Conservation (phyloP, 2,113 vertebrate species). For the Thalassarche chlororhynchos region DNA sequence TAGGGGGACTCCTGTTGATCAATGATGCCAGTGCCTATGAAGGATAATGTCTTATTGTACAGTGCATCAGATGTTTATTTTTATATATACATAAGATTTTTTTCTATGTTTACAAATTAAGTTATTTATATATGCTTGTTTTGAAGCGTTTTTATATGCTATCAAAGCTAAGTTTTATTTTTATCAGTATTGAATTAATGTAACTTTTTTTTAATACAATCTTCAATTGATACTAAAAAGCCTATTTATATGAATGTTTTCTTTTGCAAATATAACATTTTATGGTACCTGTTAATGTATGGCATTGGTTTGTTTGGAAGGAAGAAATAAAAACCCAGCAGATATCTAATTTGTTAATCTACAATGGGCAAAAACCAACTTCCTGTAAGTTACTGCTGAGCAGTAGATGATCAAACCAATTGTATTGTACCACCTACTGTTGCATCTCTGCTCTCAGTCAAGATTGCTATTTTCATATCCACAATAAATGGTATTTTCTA, state of each 20-base stretch:
- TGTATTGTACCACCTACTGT: neutral
- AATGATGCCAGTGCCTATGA: conserved; percentile 41
- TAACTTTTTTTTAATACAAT: conserved; percentile 61
- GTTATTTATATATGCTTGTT: conserved; percentile 77
- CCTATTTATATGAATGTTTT: conserved; percentile 66
- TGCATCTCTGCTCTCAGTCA: conserved; percentile 53
- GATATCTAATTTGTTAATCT: neutral
- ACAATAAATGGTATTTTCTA: conserved; percentile 72
- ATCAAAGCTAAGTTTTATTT: conserved; percentile 71
- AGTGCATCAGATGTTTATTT: conserved; percentile 74
- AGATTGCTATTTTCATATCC: conserved; percentile 73
- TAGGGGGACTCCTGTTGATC: conserved; percentile 21
- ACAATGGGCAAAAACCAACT: neutral
- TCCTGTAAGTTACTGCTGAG: conserved; percentile 38
- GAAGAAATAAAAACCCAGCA: neutral
- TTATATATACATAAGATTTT: conserved; percentile 71
- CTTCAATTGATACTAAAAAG: conserved; percentile 64
- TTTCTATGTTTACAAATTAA: conserved; percentile 75
- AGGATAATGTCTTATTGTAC: conserved; percentile 69
- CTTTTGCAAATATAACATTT: conserved; percentile 64
- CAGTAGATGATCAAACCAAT: conserved; percentile 32
- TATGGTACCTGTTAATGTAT: conserved; percentile 44
- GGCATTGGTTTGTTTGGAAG: conserved; percentile 36
- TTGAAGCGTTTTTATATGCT: conserved; percentile 67
- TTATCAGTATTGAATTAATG: conserved; percentile 61